Evolutionary conservation across 2,888 invertebrate species (phyloP), one percentile per base, ranked within the genome.

Genomic region (Ophraella communa): DNA sequence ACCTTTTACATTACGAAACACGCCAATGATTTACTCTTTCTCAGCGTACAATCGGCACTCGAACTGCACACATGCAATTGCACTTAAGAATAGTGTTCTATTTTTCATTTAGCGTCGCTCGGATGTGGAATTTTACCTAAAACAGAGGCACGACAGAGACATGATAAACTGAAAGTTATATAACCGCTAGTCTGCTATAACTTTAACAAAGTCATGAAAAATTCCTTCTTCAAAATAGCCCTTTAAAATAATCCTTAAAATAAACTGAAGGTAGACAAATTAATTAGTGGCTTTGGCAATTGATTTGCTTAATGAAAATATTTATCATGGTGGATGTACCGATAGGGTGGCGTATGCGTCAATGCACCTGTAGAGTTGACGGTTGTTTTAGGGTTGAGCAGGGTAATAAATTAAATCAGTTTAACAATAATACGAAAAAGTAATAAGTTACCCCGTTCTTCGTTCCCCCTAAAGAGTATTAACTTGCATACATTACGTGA

Each of bases 51-150:
- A 63, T 21, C 60, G 65, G 52, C 55, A 42, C 44, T 65, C 60
- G 24, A 58, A 60, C 47, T 52, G 54, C 65, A 63, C 67, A 64
- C 63, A 62, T 64, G 67, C 67, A 67, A 64, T 59, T 67, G 64
- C 67, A 67, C 67, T 67, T 64, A 62, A 62, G 47, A 53, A 62
- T 44, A 44, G 23, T 33, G 42, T 18, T 54, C 35, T 27, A 54
- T 54, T 65, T 65, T 65, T 55, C 54, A 63, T 49, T 57, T 57
- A 39, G 47, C 23, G 57, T 44, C 54, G 51, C 45, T 62, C 53
- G 27, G 62, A 55, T 57, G 59, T 39, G 42, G 44, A 52, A 54
- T 61, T 52, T 44, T 24, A 27, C 27, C 7, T 30, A 14, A 27
- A 56, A 17, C 11, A 20, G 11, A 24, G 42, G 42, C 23, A 51